Base-by-base conservation (phyloP, 2,888 invertebrate species). In the Epinotia brunnichana region DNA sequence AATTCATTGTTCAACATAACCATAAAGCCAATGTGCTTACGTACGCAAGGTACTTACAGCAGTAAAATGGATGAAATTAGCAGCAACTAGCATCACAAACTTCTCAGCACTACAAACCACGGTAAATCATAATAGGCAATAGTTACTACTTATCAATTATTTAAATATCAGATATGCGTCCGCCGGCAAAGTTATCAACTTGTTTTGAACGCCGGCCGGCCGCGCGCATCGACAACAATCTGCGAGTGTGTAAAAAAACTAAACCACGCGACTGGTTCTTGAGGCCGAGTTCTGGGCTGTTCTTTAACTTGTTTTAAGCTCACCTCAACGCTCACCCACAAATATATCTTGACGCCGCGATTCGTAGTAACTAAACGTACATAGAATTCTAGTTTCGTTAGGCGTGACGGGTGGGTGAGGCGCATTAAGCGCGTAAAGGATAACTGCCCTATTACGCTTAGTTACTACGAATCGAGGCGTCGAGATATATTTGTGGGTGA, bases 181-280 rank as follows among this genome's bases (percentile, higher is more conserved):
- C 35, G 57, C 39, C 68, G 19, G 66, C 41, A 62, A 70, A 77
- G 70, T 81, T 81, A 82, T 82, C 81, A 78, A 71, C 74, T 76
- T 69, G 71, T 59, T 74, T 57, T 74, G 75, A 73, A 79, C 76
- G 74, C 80, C 82, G 77, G 77, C 78, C 79, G 74, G 73, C 78
- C 75, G 77, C 74, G 51, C 72, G 41, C 75, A 76, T 77, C 76
- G 72, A 76, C 79, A 79, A 82, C 80, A 80, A 78, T 79, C 64
- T 63, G 51, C 19, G 64, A 64, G 39, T 39, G 60, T 71, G 68
- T 51, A 73, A 76, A 76, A 79, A 77, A 77, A 77, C 78, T 75
- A 77, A 78, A 75, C 79, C 73, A 73, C 68, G 72, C 68, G 68
- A 24, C 72, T 62, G 60, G 62, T 68, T 68, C 72, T 68, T 73